Evolutionary conservation across 2,113 vertebrate genomes (phyloP).

Genomic region (Cyprinodon tularosa): DNA sequence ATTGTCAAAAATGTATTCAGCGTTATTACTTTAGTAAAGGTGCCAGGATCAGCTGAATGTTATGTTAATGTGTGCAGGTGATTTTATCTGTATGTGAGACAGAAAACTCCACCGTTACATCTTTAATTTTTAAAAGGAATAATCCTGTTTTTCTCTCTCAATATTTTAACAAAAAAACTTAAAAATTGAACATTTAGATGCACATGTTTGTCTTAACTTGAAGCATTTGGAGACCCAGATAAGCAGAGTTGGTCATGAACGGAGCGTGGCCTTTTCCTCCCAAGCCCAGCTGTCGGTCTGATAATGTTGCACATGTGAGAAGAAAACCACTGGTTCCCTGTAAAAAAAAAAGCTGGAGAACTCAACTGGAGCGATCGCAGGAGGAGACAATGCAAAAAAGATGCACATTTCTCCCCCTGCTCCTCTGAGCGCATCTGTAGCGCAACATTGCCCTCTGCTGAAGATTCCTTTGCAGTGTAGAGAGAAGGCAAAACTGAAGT

Average conservation of each 20-base stretch:
- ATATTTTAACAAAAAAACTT: background rate
- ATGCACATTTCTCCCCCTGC: slow-evolving; percentile 49
- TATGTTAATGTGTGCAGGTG: background rate
- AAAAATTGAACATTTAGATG: slow-evolving; percentile 1
- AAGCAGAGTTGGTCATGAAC: slow-evolving; percentile 41
- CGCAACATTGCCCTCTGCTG: slow-evolving; percentile 76
- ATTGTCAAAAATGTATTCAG: too few relatives aligned
- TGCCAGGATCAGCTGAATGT: background rate
- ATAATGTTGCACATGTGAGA: slow-evolving; percentile 62
- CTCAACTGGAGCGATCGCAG: slow-evolving; percentile 71
- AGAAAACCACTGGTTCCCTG: slow-evolving; percentile 55
- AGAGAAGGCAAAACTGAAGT: background rate
- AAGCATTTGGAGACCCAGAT: slow-evolving; percentile 31
- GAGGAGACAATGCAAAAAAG: slow-evolving; percentile 55
- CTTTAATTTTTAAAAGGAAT: background rate
- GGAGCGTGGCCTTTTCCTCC: slow-evolving; percentile 63
- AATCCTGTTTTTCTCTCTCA: background rate
- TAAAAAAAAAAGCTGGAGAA: slow-evolving; percentile 39
- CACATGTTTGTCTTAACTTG: slow-evolving; percentile 1
- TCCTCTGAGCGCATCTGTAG: slow-evolving; percentile 17
- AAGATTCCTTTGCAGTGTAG: background rate
- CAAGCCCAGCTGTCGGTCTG: slow-evolving; percentile 57
- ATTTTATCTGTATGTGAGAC: slow-evolving; percentile 5
- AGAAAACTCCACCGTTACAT: background rate
- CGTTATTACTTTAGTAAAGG: too few relatives aligned